These are phyloP conservation scores for Himalopsyche phryganea DNA, from an alignment of 1,140 invertebrate species.

Conservation along the genomic window DNA sequence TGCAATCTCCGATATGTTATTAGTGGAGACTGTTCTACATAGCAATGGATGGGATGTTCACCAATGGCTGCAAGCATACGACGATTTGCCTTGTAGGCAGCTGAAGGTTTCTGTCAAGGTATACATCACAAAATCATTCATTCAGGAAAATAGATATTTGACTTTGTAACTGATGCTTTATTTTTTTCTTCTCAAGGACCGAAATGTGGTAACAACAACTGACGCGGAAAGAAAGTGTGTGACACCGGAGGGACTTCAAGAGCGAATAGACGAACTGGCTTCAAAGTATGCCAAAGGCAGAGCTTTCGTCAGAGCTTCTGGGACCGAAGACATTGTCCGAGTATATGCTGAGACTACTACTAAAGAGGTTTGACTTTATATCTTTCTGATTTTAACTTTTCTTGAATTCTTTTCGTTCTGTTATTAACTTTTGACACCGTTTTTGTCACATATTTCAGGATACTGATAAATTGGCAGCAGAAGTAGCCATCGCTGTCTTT, in stretches of 20 bases:
- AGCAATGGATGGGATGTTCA: conserved; percentile 71
- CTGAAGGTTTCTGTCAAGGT: conserved; percentile 82
- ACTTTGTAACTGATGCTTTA: neutral
- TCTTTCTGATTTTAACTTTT: too few species aligned
- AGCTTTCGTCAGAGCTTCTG: conserved; percentile 91
- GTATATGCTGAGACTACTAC: conserved; percentile 94
- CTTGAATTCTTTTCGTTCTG: neutral
- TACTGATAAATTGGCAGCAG: conserved; percentile 68
- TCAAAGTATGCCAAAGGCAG: conserved; percentile 67
- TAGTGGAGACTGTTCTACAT: conserved; percentile 89
- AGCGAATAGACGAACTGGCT: conserved; percentile 72
- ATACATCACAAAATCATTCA: conserved; percentile 19
- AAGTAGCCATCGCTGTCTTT: conserved; percentile 73
- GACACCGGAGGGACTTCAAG: conserved; percentile 78
- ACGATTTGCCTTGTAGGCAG: conserved; percentile 83
- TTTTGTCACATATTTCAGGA: conserved; percentile 44
- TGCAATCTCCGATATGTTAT: conserved; percentile 91
- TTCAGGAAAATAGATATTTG: neutral
- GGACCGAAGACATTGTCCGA: conserved; percentile 95
- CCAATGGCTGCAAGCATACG: conserved; percentile 79
- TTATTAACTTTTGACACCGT: neutral
- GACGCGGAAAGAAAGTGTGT: conserved; percentile 81
- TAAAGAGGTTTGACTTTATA: conserved; percentile 47
- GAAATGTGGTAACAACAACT: conserved; percentile 77
- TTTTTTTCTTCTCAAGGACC: too few species aligned